Conservation (phyloP, 2,888 invertebrate genomes). For the Aspidapion aeneum region DNA sequence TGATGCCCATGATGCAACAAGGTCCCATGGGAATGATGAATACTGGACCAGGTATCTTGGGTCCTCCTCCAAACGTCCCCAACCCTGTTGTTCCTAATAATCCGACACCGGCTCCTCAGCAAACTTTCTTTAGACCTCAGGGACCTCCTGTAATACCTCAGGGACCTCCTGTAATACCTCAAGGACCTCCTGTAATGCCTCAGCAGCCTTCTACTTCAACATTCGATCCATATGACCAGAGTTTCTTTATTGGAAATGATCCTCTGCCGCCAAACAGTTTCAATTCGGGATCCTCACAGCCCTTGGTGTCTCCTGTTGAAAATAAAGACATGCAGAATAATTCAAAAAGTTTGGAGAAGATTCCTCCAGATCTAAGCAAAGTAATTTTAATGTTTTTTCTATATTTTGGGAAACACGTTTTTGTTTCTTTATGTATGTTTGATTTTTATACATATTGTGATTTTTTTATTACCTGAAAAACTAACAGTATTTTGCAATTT, state of each 20-base stretch:
- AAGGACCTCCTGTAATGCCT: not conserved
- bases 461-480: too few relatives aligned
- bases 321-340: constrained; percentile 1
- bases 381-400: not conserved
- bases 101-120: constrained; percentile 20
- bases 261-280: not conserved
- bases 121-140: not conserved
- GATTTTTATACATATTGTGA: too few relatives aligned
- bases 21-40: not conserved
- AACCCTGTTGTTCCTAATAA: constrained; percentile 6
- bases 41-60: not conserved
- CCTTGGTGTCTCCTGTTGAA: not conserved
- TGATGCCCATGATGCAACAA: not conserved
- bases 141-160: not conserved
- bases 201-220: constrained; percentile 19
- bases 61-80: constrained; percentile 10
- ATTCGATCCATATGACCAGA: constrained; percentile 39
- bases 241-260: constrained; percentile 39
- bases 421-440: too few relatives aligned
- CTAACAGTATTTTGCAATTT: constrained; percentile 28
- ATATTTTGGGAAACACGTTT: too few relatives aligned
- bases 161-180: not conserved
- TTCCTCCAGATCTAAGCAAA: not conserved
- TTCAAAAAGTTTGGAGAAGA: too few relatives aligned
- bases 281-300: not conserved